phyloP scores from a whole-genome alignment of 2,888 invertebrate species.

The Rhamnusium bicolor region DNA sequence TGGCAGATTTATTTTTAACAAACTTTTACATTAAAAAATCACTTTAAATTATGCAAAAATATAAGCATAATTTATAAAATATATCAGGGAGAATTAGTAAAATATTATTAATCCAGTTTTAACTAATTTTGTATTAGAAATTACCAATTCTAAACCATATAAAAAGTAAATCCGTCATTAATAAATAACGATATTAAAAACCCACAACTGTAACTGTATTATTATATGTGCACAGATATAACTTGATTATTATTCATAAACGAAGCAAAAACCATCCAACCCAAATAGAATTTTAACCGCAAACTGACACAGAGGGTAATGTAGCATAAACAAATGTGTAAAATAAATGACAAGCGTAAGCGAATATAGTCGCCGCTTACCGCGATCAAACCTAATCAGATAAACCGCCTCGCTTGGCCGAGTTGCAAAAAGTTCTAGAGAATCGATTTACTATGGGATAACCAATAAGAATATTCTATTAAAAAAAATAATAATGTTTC shows the following conservation, averaged over 20 bases:
- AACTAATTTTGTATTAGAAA: too few species aligned
- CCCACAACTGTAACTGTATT: conserved; percentile 14
- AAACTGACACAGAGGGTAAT: conserved; percentile 61
- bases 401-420: conserved; percentile 56
- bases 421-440: conserved; percentile 47
- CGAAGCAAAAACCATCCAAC: conserved; percentile 40
- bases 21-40: too few species aligned
- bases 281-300: conserved; percentile 59
- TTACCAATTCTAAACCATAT: neutral
- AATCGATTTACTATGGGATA: conserved; percentile 18
- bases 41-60: too few species aligned
- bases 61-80: too few species aligned
- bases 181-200: conserved; percentile 7
- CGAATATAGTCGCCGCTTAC: conserved; percentile 59
- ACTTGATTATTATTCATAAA: conserved; percentile 35
- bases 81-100: too few species aligned
- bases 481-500: conserved; percentile 9
- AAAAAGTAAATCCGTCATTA: neutral
- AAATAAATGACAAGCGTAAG: conserved; percentile 64
- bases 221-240: conserved; percentile 6
- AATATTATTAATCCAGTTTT: too few species aligned
- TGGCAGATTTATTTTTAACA: too few species aligned
- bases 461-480: conserved; percentile 12
- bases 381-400: conserved; percentile 63
- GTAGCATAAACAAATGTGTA: conserved; percentile 63